These are phyloP conservation scores for Brachypalpus laphriformis DNA, from an alignment of 2,888 invertebrate species.

Conservation along the genomic window DNA sequence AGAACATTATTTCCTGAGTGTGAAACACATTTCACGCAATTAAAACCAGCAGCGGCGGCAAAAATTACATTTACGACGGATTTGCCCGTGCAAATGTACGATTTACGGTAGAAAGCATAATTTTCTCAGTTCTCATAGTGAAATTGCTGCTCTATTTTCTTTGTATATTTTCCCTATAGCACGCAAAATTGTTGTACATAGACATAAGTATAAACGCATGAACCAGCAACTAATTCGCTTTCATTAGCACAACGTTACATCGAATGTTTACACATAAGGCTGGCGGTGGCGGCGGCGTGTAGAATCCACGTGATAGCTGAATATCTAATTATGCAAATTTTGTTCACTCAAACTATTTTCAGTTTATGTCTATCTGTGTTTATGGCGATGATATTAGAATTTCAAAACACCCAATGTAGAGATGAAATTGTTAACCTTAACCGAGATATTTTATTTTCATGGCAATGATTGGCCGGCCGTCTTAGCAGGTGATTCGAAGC, in stretches of 20 bases:
- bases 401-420: constrained; percentile 14
- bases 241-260: constrained; percentile 49
- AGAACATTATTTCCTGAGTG: constrained; percentile 18
- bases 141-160: constrained; percentile 42
- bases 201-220: constrained; percentile 12
- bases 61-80: constrained; percentile 22
- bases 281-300: background rate
- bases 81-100: constrained; percentile 29
- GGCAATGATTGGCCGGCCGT: constrained; percentile 1
- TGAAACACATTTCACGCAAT: constrained; percentile 26
- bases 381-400: constrained; percentile 16
- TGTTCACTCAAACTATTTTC: constrained; percentile 37
- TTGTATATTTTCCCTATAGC: background rate
- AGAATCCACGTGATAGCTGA: background rate
- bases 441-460: constrained; percentile 26
- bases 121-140: constrained; percentile 41
- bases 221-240: constrained; percentile 19
- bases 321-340: constrained; percentile 44
- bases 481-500: background rate
- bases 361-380: background rate
- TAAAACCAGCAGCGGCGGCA: constrained; percentile 10
- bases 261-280: constrained; percentile 4
- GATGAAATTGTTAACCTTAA: constrained; percentile 49
- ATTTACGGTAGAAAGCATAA: constrained; percentile 43
- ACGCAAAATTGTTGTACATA: background rate